Conservation (phyloP, 2,888 invertebrate species). For the Galeopsomyia nigrocyanea region DNA sequence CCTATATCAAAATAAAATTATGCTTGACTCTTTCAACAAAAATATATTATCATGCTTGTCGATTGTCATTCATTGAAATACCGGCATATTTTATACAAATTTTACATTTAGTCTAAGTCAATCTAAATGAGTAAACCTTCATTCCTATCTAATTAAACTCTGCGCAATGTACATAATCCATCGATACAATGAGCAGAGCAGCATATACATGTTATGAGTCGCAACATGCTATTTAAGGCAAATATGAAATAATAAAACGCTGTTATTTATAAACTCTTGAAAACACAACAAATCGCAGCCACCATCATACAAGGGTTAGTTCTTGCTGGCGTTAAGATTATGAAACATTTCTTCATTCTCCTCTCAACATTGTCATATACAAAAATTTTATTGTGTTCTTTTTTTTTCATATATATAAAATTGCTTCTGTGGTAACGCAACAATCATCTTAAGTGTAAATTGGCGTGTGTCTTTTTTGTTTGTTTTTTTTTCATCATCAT, state of each 20-base stretch:
- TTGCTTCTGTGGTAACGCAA: slow-evolving; percentile 56
- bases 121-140: slow-evolving; percentile 56
- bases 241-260: slow-evolving; percentile 61
- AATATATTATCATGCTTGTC: slow-evolving; percentile 4
- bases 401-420: slow-evolving; percentile 52
- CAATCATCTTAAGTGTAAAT: slow-evolving; percentile 55
- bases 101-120: slow-evolving; percentile 34
- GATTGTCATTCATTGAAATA: neutral
- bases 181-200: slow-evolving; percentile 36
- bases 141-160: slow-evolving; percentile 37
- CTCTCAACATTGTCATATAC: slow-evolving; percentile 57
- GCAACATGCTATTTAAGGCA: slow-evolving; percentile 64
- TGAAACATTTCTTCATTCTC: slow-evolving; percentile 50
- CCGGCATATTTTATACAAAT: slow-evolving; percentile 9
- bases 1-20: neutral
- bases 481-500: slow-evolving; percentile 40
- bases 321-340: slow-evolving; percentile 54
- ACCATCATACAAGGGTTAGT: slow-evolving; percentile 65
- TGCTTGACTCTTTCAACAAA: neutral
- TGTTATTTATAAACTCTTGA: slow-evolving; percentile 67
- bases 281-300: slow-evolving; percentile 68
- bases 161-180: slow-evolving; percentile 45
- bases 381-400: slow-evolving; percentile 52
- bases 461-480: slow-evolving; percentile 35
- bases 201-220: slow-evolving; percentile 48